These are phyloP conservation scores for Antheraea pernyi DNA, from an alignment of 1,140 invertebrate genomes.

Conservation along the genomic window DNA sequence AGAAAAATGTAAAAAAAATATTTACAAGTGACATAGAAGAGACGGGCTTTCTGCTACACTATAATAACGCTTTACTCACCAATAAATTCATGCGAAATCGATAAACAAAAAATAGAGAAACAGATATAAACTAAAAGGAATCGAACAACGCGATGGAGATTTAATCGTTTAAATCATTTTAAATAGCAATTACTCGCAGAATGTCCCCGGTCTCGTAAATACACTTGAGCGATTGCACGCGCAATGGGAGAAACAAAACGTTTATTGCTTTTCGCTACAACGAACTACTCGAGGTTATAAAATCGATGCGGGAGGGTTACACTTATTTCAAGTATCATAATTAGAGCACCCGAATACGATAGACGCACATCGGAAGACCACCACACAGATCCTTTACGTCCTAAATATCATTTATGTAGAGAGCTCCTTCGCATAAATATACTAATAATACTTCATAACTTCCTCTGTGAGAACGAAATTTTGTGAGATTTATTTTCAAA, in stretches of 20 bases:
- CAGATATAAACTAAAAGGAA: not conserved
- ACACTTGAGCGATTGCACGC: not conserved
- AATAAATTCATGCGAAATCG: no score
- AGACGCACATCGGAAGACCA: constrained; percentile 42
- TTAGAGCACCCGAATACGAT: constrained; percentile 41
- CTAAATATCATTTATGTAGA: not conserved
- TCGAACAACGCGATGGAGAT: not conserved
- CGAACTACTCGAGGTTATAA: constrained; percentile 33
- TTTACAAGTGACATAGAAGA: no score
- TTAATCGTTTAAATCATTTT: not conserved
- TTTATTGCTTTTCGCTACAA: constrained; percentile 26
- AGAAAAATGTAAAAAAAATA: no score
- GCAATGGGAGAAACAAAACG: constrained; percentile 14
- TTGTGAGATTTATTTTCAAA: no score
- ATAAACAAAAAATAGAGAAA: not conserved
- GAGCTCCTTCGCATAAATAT: no score
- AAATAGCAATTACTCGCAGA: constrained; percentile 10
- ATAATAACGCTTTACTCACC: no score
- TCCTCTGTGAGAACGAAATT: no score
- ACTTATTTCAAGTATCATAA: constrained; percentile 43
- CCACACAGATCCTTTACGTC: constrained; percentile 41
- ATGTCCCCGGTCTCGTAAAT: constrained; percentile 14
- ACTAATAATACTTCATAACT: no score
- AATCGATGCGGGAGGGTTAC: constrained; percentile 49
- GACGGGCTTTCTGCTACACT: no score